Conservation (phyloP, 2,797 vertebrate genomes). For the Oreonectes daqikongensis region DNA sequence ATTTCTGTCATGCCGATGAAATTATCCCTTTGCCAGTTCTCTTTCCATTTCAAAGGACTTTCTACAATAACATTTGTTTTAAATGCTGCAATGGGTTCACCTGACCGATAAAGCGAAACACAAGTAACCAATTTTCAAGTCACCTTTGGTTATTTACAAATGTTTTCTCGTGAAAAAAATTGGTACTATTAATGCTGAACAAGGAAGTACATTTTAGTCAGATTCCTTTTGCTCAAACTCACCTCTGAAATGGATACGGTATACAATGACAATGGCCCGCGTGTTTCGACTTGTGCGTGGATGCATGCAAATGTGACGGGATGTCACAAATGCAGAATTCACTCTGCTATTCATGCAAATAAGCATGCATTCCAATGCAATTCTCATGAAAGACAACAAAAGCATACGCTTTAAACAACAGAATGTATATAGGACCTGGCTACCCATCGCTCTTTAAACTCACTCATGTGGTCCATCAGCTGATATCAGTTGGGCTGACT, state of each 20-base stretch:
- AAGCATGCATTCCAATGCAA: not conserved
- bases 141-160: not conserved
- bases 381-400: not conserved
- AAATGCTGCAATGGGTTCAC: not conserved
- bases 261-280: not conserved
- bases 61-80: constrained; percentile 41
- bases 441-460: not conserved
- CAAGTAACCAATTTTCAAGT: not conserved
- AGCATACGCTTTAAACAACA: not conserved
- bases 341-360: not conserved
- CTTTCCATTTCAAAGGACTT: constrained; percentile 37
- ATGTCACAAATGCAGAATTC: not conserved
- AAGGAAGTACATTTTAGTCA: not conserved
- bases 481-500: not conserved
- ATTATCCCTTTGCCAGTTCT: constrained; percentile 41
- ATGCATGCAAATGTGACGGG: not conserved
- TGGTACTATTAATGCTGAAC: not conserved
- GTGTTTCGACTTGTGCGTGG: not conserved
- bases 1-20: constrained; percentile 54
- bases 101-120: not conserved
- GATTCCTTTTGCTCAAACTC: not conserved
- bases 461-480: constrained; percentile 16
- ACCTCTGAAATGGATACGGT: not conserved
- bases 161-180: not conserved
- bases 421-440: not conserved